Conservation (phyloP, 2,888 invertebrate species). For the Lochmaea crataegi region DNA sequence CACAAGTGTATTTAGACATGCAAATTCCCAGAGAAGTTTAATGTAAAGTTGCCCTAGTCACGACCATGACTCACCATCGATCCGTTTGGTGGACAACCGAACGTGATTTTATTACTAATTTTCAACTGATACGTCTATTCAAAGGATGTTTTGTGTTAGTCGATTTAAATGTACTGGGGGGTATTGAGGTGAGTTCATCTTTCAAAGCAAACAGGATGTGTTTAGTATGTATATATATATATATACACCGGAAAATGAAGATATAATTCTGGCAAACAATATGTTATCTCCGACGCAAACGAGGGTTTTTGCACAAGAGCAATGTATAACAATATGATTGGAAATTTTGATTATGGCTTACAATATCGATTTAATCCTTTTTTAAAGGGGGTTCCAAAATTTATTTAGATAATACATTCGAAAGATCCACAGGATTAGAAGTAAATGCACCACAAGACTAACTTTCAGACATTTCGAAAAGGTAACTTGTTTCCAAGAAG, state of each 20-base stretch:
- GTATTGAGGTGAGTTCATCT: constrained; percentile 8
- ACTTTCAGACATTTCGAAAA: too few relatives aligned
- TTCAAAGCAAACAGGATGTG: constrained; percentile 21
- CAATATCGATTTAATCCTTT: background rate
- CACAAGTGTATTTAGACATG: background rate
- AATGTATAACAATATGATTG: background rate
- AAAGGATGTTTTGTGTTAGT: constrained; percentile 15
- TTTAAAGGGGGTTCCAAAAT: too few relatives aligned
- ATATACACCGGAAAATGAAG: constrained; percentile 4
- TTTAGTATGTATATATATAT: too few relatives aligned
- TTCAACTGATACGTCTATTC: background rate
- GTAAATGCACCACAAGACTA: too few relatives aligned
- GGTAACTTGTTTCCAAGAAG: too few relatives aligned
- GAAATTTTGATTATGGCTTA: background rate
- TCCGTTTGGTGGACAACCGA: background rate
- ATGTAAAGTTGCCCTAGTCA: background rate
- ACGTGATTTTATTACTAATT: constrained; percentile 11
- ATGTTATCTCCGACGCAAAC: background rate
- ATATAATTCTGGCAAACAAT: constrained; percentile 4
- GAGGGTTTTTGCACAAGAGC: background rate
- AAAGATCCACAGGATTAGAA: too few relatives aligned
- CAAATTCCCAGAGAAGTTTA: background rate
- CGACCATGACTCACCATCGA: constrained; percentile 7
- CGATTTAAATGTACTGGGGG: background rate
- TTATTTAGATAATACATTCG: too few relatives aligned